Percentiles rank a stretch among this genome's conserved stretches.
phyloP scores from a whole-genome alignment of 2,888 invertebrate genomes.

The Drosophila stalkeri region DNA sequence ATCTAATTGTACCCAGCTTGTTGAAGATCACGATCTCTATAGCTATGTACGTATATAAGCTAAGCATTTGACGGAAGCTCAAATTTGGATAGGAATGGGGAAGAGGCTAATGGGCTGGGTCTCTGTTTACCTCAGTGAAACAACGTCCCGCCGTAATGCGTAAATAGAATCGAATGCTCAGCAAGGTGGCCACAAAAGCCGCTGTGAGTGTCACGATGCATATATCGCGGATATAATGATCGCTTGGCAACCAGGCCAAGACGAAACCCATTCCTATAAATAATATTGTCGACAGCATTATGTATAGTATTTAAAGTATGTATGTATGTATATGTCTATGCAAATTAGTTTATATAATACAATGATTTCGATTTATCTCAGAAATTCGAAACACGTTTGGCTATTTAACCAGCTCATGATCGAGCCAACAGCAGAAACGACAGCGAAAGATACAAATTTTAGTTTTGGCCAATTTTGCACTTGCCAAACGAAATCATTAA shows the following conservation, averaged over 20 bases:
- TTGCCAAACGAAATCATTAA: conserved; percentile 25
- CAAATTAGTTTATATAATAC: conserved; percentile 65
- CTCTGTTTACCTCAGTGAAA: conserved; percentile 79
- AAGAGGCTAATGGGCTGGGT: conserved; percentile 3
- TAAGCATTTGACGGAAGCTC: conserved; percentile 4
- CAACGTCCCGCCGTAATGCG: conserved; percentile 82
- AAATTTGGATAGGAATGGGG: conserved; percentile 1
- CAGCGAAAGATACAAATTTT: not conserved
- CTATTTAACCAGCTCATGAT: conserved; percentile 21
- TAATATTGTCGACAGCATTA: conserved; percentile 51
- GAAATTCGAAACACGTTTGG: conserved; percentile 58
- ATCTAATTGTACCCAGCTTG: not conserved
- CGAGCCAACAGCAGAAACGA: not conserved
- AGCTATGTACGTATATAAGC: not conserved
- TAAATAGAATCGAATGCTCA: conserved; percentile 83
- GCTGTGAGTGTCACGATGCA: conserved; percentile 71
- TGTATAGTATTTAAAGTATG: conserved; percentile 28
- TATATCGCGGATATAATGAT: conserved; percentile 77
- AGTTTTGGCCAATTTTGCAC: conserved; percentile 18
- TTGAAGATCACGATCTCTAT: conserved; percentile 4
- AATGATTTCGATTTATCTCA: conserved; percentile 29
- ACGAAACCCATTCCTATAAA: conserved; percentile 81
- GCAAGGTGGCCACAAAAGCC: conserved; percentile 78
- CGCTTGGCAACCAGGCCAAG: conserved; percentile 76
- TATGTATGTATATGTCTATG: conserved; percentile 53